phyloP scores from a whole-genome alignment of 64 coral and sea anemone species.

The Hydrozoanthus tunicans region DNA sequence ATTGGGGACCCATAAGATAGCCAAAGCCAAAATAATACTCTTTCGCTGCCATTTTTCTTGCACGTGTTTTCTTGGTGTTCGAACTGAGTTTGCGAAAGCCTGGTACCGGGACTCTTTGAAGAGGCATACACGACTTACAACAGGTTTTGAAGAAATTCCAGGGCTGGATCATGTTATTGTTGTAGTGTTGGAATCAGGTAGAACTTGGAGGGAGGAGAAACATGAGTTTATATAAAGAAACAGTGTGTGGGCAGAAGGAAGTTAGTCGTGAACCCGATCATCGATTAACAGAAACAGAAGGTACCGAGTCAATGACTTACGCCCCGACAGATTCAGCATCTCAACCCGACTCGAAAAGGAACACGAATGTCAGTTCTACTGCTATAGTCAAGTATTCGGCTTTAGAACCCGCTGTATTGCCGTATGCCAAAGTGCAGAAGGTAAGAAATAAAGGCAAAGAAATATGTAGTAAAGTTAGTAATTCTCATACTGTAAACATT shows the following conservation, averaged over 20 bases:
- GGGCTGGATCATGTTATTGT: neutral
- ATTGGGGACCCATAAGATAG: constrained; percentile 39
- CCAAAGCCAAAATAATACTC: constrained; percentile 44
- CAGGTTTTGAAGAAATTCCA: neutral
- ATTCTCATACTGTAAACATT: no score
- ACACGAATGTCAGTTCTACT: constrained; percentile 26
- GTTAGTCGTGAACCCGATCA: neutral
- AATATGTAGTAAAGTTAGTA: no score
- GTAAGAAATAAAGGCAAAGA: neutral
- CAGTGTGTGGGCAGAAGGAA: neutral
- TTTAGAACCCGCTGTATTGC: constrained; percentile 33
- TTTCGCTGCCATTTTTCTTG: constrained; percentile 16
- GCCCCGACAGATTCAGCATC: no score
- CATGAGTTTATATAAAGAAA: neutral
- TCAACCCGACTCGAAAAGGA: neutral
- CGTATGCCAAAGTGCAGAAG: constrained; percentile 25
- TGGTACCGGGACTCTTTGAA: neutral
- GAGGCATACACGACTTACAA: neutral
- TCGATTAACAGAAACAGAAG: neutral
- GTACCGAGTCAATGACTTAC: neutral
- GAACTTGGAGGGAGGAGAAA: neutral
- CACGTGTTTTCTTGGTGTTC: neutral
- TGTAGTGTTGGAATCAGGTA: neutral
- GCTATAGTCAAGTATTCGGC: constrained; percentile 21
- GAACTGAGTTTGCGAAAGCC: neutral